A percentile compares a stretch with the other conserved stretches of the same genome.
phyloP scores from a whole-genome alignment of 2,888 invertebrate species.

The Cyclophora punctaria region DNA sequence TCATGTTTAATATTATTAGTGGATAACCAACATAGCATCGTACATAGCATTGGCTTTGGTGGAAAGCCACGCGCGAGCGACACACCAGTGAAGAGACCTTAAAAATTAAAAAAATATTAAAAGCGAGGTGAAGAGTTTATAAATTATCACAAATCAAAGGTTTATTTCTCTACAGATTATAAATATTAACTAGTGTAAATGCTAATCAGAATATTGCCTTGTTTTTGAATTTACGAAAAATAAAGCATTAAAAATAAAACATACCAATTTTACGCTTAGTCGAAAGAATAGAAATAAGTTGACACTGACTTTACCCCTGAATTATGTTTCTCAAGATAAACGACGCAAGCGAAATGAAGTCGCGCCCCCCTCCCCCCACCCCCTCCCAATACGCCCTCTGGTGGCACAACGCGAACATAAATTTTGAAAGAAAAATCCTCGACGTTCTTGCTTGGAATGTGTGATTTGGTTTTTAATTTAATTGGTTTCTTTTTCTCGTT shows the following conservation, averaged over 20 bases:
- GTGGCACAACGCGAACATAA: conserved; percentile 62
- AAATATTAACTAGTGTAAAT: too few species aligned
- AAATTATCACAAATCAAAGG: too few species aligned
- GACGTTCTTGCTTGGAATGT: conserved; percentile 64
- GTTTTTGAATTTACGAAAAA: conserved; percentile 1
- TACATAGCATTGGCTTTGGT: too few species aligned
- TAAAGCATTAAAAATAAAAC: conserved; percentile 44
- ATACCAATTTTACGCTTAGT: conserved; percentile 68
- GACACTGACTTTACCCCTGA: conserved; percentile 76
- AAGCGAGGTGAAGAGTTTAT: too few species aligned
- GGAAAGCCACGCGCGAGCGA: too few species aligned
- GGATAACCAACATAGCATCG: too few species aligned
- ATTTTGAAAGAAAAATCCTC: conserved; percentile 73
- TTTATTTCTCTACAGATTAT: too few species aligned
- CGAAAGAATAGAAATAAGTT: conserved; percentile 76
- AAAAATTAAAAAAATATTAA: too few species aligned
- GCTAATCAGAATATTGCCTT: too few species aligned
- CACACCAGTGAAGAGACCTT: too few species aligned
- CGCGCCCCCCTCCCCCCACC: conserved; percentile 59
- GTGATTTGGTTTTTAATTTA: conserved; percentile 74
- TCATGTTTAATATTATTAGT: too few species aligned
- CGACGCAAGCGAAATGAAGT: conserved; percentile 83
- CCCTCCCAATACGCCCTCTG: conserved; percentile 39
- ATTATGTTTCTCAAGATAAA: conserved; percentile 82
- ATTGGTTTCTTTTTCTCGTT: conserved; percentile 40